These are phyloP conservation scores for Dendrolimus kikuchii DNA, from an alignment of 1,140 invertebrate genomes.

Conservation along the genomic window DNA sequence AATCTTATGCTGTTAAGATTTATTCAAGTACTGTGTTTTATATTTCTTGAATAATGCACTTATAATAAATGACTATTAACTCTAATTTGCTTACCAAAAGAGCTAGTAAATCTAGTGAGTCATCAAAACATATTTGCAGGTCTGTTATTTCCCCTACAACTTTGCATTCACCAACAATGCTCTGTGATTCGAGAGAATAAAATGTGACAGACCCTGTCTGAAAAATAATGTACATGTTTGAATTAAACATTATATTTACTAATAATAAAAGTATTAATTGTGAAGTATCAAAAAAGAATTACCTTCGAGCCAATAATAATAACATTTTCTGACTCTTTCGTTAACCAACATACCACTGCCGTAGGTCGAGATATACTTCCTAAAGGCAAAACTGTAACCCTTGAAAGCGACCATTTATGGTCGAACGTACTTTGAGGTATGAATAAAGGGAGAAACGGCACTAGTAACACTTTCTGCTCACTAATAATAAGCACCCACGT, in stretches of 20 bases:
- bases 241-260: not conserved
- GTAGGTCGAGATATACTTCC: slow-evolving; percentile 38
- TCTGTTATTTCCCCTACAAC: slow-evolving; percentile 50
- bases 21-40: not conserved
- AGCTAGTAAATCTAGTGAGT: slow-evolving; percentile 52
- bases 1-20: too few relatives aligned
- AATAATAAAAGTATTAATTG: slow-evolving; percentile 3
- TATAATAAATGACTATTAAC: not conserved
- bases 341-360: slow-evolving; percentile 61
- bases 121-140: slow-evolving; percentile 63
- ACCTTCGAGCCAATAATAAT: slow-evolving; percentile 60
- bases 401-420: slow-evolving; percentile 56
- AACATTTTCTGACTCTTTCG: slow-evolving; percentile 60
- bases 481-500: slow-evolving; percentile 61
- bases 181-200: slow-evolving; percentile 54
- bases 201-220: slow-evolving; percentile 50
- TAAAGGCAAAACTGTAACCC: slow-evolving; percentile 54
- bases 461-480: slow-evolving; percentile 52
- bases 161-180: slow-evolving; percentile 48
- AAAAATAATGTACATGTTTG: not conserved
- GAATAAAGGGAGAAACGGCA: slow-evolving; percentile 56
- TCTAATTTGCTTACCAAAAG: slow-evolving; percentile 38
- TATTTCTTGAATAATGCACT: not conserved
- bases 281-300: slow-evolving; percentile 9
- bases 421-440: slow-evolving; percentile 56